Evolutionary conservation across 1,140 invertebrate genomes (phyloP).

Genomic region (Muscidifurax raptorellus): DNA sequence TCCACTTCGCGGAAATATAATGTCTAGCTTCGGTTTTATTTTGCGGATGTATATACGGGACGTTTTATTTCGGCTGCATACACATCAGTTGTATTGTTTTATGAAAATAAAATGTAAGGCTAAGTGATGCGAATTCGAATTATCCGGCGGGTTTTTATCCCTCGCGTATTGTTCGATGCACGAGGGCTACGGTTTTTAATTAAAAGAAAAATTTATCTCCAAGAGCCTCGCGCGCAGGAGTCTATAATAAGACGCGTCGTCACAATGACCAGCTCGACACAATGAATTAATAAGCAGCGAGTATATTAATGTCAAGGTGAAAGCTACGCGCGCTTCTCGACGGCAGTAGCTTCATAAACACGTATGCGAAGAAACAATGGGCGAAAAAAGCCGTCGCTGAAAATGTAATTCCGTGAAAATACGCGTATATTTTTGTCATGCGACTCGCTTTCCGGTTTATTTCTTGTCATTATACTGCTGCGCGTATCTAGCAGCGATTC

Average conservation of each 20-base stretch:
- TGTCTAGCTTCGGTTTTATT: too few relatives aligned
- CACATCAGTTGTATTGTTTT: too few relatives aligned
- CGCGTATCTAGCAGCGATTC: too few relatives aligned
- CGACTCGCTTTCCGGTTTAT: neutral
- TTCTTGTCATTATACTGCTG: too few relatives aligned
- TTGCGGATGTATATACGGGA: too few relatives aligned
- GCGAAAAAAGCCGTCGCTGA: neutral
- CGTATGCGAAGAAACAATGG: neutral
- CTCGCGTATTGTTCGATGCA: too few relatives aligned
- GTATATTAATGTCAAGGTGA: conserved; percentile 12
- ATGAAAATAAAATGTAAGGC: too few relatives aligned
- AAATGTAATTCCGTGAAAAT: neutral
- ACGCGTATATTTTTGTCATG: neutral
- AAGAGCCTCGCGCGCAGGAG: neutral
- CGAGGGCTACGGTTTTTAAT: too few relatives aligned
- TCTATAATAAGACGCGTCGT: neutral
- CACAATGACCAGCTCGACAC: neutral
- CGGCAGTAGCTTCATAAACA: neutral
- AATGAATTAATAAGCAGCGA: neutral
- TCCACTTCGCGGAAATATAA: too few relatives aligned
- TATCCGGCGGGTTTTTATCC: too few relatives aligned
- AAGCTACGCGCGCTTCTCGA: conserved; percentile 42
- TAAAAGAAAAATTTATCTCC: neutral
- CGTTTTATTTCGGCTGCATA: too few relatives aligned
- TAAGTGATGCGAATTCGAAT: too few relatives aligned